Conservation (phyloP, 2,888 invertebrate genomes). For the Volucella inanis region DNA sequence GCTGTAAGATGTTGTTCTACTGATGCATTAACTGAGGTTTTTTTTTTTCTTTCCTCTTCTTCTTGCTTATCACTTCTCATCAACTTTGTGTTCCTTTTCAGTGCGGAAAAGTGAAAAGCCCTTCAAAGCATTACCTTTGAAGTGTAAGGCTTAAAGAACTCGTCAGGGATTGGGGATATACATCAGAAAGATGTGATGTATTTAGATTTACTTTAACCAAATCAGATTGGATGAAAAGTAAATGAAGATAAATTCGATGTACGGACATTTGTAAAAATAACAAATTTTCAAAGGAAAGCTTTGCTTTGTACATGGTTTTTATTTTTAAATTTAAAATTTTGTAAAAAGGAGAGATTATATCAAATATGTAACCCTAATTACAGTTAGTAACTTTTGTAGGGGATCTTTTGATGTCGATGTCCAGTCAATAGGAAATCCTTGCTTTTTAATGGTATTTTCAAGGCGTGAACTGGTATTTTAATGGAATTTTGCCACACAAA, state of each 20-base stretch:
- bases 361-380: too few relatives aligned
- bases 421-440: too few relatives aligned
- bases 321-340: too few relatives aligned
- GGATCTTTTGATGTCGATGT: too few relatives aligned
- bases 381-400: too few relatives aligned
- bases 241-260: too few relatives aligned
- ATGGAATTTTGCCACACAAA: too few relatives aligned
- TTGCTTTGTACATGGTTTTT: too few relatives aligned
- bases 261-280: background rate
- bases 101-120: constrained; percentile 35
- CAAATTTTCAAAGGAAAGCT: background rate
- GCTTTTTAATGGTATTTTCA: too few relatives aligned
- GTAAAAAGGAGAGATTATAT: too few relatives aligned
- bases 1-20: constrained; percentile 64
- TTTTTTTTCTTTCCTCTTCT: constrained; percentile 12
- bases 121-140: constrained; percentile 33
- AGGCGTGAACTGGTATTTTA: too few relatives aligned
- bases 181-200: constrained; percentile 9
- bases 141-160: constrained; percentile 50
- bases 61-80: background rate
- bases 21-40: constrained; percentile 66
- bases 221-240: background rate
- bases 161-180: constrained; percentile 52
- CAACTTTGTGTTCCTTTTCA: too few relatives aligned
- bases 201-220: background rate